phyloP scores from a whole-genome alignment of 92 coral and sea anemone species.

The Bergia puertoricense region DNA sequence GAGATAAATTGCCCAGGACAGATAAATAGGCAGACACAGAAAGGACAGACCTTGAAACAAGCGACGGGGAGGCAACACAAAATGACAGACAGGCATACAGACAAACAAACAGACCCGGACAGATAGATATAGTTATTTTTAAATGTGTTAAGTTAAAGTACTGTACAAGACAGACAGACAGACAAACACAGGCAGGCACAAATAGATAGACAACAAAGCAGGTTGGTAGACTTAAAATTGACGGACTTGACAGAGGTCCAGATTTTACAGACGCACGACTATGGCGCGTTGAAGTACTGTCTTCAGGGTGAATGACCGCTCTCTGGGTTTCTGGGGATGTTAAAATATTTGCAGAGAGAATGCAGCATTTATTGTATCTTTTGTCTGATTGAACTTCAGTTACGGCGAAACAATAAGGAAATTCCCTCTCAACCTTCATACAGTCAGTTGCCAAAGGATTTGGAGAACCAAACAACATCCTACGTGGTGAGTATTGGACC shows the following conservation, averaged over 20 bases:
- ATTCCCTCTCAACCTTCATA: background rate
- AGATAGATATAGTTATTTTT: too few species aligned
- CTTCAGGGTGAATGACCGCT: too few species aligned
- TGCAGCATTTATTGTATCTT: background rate
- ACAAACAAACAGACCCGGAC: too few species aligned
- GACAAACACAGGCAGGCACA: too few species aligned
- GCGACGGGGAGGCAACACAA: background rate
- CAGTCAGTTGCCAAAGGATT: background rate
- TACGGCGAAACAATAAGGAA: background rate
- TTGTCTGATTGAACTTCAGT: background rate
- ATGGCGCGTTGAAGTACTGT: too few species aligned
- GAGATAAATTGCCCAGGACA: too few species aligned
- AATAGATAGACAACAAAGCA: background rate
- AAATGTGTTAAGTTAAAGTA: too few species aligned
- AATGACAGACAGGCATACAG: background rate
- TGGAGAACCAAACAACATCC: background rate
- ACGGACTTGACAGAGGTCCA: too few species aligned
- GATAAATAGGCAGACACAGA: background rate
- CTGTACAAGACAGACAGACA: too few species aligned
- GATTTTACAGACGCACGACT: too few species aligned
- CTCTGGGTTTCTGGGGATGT: too few species aligned
- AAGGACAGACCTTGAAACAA: too few species aligned
- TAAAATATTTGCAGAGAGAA: background rate
- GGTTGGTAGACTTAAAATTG: background rate
- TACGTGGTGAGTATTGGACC: background rate